phyloP scores from a whole-genome alignment of 1,140 invertebrate genomes.

The Parapsyche elsis region DNA sequence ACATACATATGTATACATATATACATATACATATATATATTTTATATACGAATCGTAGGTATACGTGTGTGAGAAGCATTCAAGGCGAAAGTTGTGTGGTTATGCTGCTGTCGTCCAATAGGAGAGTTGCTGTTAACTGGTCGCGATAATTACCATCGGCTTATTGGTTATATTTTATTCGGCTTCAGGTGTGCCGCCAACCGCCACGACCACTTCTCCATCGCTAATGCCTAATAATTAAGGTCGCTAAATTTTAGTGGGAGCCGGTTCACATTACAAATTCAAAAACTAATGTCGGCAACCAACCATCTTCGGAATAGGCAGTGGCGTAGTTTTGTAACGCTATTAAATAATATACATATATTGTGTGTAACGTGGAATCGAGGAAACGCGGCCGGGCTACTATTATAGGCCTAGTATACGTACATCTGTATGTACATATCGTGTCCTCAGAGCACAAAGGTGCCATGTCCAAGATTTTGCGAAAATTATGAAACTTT shows the following conservation, averaged over 20 bases:
- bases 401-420: no score
- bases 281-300: neutral
- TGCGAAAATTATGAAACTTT: no score
- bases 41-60: no score
- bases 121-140: neutral
- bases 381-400: no score
- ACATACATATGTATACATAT: constrained; percentile 1
- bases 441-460: no score
- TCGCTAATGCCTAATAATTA: neutral
- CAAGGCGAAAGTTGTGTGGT: constrained; percentile 45
- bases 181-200: constrained; percentile 1
- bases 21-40: neutral
- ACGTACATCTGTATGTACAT: no score
- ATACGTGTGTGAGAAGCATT: constrained; percentile 21
- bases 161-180: constrained; percentile 48
- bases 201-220: neutral
- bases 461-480: no score
- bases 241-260: neutral
- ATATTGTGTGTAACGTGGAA: no score
- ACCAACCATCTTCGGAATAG: neutral
- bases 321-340: no score
- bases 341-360: no score
- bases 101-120: constrained; percentile 22
- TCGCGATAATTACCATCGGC: constrained; percentile 36
- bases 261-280: constrained; percentile 12